These are phyloP conservation scores for Lophura nycthemera DNA, from an alignment of 2,113 vertebrate species.

Conservation along the genomic window DNA sequence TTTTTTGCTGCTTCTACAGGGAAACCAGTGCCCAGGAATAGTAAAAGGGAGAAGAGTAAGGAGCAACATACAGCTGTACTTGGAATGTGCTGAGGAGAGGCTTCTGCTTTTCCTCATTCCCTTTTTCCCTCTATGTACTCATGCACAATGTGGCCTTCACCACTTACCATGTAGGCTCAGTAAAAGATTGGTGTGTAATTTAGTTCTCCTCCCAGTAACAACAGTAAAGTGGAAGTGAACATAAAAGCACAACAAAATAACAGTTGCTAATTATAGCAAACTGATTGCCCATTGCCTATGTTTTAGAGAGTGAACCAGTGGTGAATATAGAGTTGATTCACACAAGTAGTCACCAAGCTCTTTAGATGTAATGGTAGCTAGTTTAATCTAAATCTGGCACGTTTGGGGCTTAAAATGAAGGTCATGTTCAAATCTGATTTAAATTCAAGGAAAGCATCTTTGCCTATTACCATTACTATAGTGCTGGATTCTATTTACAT, in stretches of 20 bases:
- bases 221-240: not conserved
- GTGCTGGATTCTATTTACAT: conserved; percentile 50
- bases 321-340: not conserved
- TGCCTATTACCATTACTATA: conserved; percentile 53
- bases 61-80: not conserved
- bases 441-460: conserved; percentile 37
- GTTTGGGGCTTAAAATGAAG: conserved; percentile 31
- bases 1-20: not conserved
- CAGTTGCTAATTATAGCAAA: not conserved
- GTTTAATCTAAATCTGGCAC: not conserved
- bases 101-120: not conserved
- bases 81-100: not conserved
- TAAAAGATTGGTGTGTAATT: not conserved
- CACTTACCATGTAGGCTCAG: not conserved
- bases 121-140: not conserved
- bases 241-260: not conserved
- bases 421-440: conserved; percentile 43
- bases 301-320: not conserved
- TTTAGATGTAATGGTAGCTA: not conserved
- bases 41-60: not conserved
- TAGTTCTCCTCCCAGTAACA: not conserved
- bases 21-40: not conserved
- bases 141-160: not conserved
- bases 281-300: not conserved
- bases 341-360: not conserved